These are phyloP conservation scores for Apodemia zela DNA, from an alignment of 2,888 invertebrate genomes.

Conservation along the genomic window DNA sequence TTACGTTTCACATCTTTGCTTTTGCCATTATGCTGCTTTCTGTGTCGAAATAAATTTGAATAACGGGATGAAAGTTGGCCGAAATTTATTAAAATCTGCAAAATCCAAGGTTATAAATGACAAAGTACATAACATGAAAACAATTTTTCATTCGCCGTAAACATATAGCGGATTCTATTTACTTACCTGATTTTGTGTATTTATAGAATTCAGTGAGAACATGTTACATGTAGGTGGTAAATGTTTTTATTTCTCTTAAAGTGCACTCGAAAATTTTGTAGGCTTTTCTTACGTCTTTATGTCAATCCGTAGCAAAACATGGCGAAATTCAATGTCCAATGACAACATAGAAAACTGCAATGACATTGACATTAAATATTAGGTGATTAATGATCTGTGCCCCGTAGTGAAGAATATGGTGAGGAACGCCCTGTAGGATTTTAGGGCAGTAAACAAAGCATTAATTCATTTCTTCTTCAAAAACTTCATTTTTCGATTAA, in stretches of 20 bases:
- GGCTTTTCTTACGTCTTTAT: constrained; percentile 52
- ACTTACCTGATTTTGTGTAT: constrained; percentile 75
- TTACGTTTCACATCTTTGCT: constrained; percentile 59
- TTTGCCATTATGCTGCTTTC: constrained; percentile 56
- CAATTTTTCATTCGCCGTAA: not conserved
- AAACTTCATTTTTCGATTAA: too few species aligned
- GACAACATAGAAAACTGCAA: not conserved
- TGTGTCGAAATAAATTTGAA: constrained; percentile 64
- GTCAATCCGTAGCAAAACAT: constrained; percentile 63
- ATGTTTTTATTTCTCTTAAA: constrained; percentile 58
- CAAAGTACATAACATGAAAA: constrained; percentile 28
- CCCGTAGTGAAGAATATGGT: too few species aligned
- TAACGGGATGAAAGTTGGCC: constrained; percentile 71
- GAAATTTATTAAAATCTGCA: constrained; percentile 77
- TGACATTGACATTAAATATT: constrained; percentile 15
- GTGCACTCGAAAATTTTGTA: constrained; percentile 80
- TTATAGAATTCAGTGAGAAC: constrained; percentile 78
- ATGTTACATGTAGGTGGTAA: constrained; percentile 73
- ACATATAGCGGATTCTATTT: constrained; percentile 9
- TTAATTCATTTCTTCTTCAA: too few species aligned
- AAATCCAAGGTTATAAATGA: constrained; percentile 46
- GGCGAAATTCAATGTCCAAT: constrained; percentile 32
- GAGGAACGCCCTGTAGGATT: not conserved
- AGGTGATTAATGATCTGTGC: too few species aligned
- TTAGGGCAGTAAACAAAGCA: too few species aligned